phyloP scores from a whole-genome alignment of 2,888 invertebrate genomes.

The Colostygia pectinataria region DNA sequence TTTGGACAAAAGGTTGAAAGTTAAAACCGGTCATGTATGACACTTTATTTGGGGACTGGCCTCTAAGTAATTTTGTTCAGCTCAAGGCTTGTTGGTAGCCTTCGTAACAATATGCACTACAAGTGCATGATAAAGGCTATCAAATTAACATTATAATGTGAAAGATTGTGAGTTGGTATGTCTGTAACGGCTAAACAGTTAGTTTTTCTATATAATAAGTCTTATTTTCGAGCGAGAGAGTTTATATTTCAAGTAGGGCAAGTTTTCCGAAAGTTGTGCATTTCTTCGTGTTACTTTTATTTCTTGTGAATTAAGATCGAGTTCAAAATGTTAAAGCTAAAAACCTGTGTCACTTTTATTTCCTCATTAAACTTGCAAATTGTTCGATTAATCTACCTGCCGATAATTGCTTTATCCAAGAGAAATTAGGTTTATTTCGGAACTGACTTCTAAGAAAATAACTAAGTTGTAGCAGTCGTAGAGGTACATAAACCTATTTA shows the following conservation, averaged over 20 bases:
- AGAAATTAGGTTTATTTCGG: too few relatives aligned
- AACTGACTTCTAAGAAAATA: too few relatives aligned
- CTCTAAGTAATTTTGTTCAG: too few relatives aligned
- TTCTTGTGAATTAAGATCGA: slow-evolving; percentile 11
- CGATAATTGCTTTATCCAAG: too few relatives aligned
- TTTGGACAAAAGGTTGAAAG: slow-evolving; percentile 53
- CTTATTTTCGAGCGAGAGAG: too few relatives aligned
- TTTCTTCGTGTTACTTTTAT: slow-evolving; percentile 20
- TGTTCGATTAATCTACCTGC: slow-evolving; percentile 3
- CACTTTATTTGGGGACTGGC: slow-evolving; percentile 35
- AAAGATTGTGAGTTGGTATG: slow-evolving; percentile 11
- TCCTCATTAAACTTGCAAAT: slow-evolving; percentile 9
- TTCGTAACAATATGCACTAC: slow-evolving; percentile 14
- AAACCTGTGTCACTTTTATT: slow-evolving; percentile 15
- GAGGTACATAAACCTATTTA: too few relatives aligned
- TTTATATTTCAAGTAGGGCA: too few relatives aligned
- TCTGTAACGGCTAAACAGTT: too few relatives aligned
- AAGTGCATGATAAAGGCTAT: slow-evolving; percentile 22
- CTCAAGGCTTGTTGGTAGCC: slow-evolving; percentile 3
- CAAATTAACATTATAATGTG: slow-evolving; percentile 25
- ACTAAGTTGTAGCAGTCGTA: too few relatives aligned
- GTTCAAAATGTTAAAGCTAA: background rate
- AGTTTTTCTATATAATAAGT: too few relatives aligned
- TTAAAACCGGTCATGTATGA: slow-evolving; percentile 50
- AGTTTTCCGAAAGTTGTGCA: slow-evolving; percentile 33